Evolutionary conservation across 2,888 invertebrate genomes (phyloP).

Genomic region (Hydraecia micacea): DNA sequence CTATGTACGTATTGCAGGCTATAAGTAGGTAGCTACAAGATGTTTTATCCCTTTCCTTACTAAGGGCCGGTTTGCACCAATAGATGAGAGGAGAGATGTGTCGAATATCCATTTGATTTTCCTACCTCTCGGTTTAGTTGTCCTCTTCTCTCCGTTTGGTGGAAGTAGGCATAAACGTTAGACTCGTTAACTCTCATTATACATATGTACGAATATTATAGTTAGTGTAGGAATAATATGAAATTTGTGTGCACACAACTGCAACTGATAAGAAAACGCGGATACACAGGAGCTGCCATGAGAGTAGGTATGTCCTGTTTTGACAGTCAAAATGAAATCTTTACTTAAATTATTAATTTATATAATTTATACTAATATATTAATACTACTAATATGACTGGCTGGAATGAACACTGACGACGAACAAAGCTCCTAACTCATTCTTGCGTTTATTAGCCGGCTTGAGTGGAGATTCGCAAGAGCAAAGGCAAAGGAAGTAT

Average conservation of each 20-base stretch:
- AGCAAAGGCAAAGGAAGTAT: background rate
- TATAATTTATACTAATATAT: no score
- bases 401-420: background rate
- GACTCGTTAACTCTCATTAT: no score
- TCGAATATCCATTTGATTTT: background rate
- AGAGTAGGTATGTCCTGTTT: background rate
- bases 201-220: no score
- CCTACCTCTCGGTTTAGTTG: background rate
- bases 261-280: background rate
- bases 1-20: background rate
- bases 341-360: background rate
- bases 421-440: background rate
- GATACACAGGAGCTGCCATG: background rate
- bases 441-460: no score
- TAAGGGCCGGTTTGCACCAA: background rate
- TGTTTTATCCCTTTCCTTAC: background rate
- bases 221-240: no score
- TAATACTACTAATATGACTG: background rate
- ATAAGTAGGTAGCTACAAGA: background rate
- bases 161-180: background rate
- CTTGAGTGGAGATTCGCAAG: background rate
- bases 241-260: background rate
- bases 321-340: background rate
- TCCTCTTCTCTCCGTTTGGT: background rate
- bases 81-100: background rate